Conservation (phyloP, 2,888 invertebrate genomes). For the Euclidia mi region DNA sequence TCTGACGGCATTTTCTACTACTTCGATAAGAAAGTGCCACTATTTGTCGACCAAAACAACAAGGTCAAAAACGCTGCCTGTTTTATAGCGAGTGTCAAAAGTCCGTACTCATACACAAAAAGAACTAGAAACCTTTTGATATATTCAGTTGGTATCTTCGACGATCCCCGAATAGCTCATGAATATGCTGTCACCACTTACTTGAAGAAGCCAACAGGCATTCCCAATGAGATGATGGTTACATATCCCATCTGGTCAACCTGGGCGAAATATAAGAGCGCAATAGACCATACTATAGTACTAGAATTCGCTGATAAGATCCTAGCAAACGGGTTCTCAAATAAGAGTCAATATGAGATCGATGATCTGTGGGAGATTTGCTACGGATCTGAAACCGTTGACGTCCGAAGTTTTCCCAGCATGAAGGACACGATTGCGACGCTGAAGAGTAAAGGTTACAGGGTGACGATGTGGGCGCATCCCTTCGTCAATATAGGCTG, state of each 20-base stretch:
- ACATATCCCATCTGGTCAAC: constrained; percentile 92
- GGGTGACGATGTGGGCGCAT: constrained; percentile 91
- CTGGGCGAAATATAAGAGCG: constrained; percentile 90
- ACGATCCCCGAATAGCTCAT: constrained; percentile 90
- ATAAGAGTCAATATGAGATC: constrained; percentile 90
- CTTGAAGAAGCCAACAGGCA: constrained; percentile 88
- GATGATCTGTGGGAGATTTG: constrained; percentile 92
- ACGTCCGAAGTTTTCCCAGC: constrained; percentile 87
- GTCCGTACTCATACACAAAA: constrained; percentile 85
- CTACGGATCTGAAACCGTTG: constrained; percentile 90
- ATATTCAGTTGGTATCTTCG: constrained; percentile 91
- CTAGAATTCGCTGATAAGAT: constrained; percentile 88
- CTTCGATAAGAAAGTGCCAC: constrained; percentile 91
- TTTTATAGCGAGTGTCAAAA: constrained; percentile 82
- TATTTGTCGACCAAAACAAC: constrained; percentile 92
- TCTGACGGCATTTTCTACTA: constrained; percentile 91
- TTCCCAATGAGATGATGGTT: constrained; percentile 90
- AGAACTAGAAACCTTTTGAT: constrained; percentile 80
- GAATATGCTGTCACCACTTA: constrained; percentile 90
- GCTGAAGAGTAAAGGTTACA: constrained; percentile 83
- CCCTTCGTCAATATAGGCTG: constrained; percentile 91
- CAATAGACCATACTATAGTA: constrained; percentile 87
- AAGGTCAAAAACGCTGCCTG: constrained; percentile 82
- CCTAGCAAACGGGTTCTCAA: constrained; percentile 81
- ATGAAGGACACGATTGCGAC: constrained; percentile 82